Evolutionary conservation across 2,888 invertebrate species (phyloP), one percentile per base, ranked within the genome.

Genomic region (Callimorpha dominula): DNA sequence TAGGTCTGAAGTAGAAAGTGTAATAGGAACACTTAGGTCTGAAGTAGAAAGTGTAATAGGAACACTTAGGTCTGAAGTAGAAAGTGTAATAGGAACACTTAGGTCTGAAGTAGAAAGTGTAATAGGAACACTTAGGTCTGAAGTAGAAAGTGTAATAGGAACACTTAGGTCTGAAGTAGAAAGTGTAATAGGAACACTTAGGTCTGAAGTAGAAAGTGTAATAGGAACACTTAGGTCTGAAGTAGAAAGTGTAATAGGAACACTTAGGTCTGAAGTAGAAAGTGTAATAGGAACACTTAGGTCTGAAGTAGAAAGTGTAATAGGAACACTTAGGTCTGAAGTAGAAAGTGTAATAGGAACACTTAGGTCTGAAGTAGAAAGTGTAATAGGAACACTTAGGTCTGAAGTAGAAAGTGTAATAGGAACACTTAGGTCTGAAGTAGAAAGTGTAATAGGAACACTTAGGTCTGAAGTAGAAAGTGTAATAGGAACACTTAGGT

Each of bases 131-230:
- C 86, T 87, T 86, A 84, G 74, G 73, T 75, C 72, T 77, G n/a
- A n/a, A n/a, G n/a, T n/a, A n/a, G 82, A 82, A 84, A 85, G 80
- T 81, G 85, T 85, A 87, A 87, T 86, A 87, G 83, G 84, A 84
- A 86, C 84, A 85, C 86, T 87, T 86, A 84, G 74, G 73, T 75
- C 72, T 77, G n/a, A n/a, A n/a, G n/a, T n/a, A n/a, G 82, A 82
- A 84, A 85, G 80, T 81, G 85, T 85, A 87, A 87, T 86, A 87
- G 83, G 84, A 84, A 86, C 84, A 85, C 86, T 87, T 86, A 84
- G 74, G 73, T 75, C 72, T 77, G n/a, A n/a, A n/a, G n/a, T n/a
- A n/a, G 82, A 82, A 84, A 85, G 80, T 81, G 85, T 85, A 87
- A 87, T 86, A 87, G 83, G 84, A 84, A 86, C 84, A 85, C 86